Percentiles rank a stretch among this genome's conserved stretches.
Evolutionary conservation across 2,797 vertebrate genomes (phyloP).

Genomic region (Odontamblyopus rebecca): DNA sequence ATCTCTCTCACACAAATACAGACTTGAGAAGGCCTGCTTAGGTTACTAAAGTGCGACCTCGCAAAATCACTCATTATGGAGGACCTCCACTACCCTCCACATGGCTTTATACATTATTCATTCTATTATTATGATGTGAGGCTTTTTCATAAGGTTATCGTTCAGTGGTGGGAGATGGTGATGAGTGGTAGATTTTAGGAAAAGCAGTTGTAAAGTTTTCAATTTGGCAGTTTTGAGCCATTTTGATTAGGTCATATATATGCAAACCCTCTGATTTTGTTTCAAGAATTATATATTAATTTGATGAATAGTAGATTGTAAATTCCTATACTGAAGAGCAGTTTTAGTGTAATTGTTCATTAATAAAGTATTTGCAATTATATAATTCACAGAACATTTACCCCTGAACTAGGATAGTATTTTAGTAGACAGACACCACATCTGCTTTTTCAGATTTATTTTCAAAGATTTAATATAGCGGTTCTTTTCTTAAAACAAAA

Average conservation of each 20-base stretch:
- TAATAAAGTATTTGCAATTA: no score
- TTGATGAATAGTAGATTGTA: no score
- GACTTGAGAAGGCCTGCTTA: slow-evolving; percentile 57
- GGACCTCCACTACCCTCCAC: slow-evolving; percentile 29
- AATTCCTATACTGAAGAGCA: no score
- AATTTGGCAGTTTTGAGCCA: neutral
- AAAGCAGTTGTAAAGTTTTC: neutral
- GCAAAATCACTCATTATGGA: slow-evolving; percentile 63
- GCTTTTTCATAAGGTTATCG: slow-evolving; percentile 38
- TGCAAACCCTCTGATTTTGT: neutral
- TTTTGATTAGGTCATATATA: neutral
- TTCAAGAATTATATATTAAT: no score
- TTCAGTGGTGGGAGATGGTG: neutral
- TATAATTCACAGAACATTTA: no score
- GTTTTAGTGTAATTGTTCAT: no score
- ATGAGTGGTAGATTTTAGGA: neutral
- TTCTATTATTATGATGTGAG: slow-evolving; percentile 51
- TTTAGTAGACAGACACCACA: no score
- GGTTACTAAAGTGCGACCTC: slow-evolving; percentile 76
- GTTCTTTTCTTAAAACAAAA: no score
- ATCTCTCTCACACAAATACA: slow-evolving; percentile 51
- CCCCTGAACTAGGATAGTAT: no score
- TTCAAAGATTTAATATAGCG: no score
- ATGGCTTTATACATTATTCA: slow-evolving; percentile 57
- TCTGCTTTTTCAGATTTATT: no score